A percentile compares a stretch with the other conserved stretches of the same genome.
phyloP scores from a whole-genome alignment of 1,140 invertebrate genomes.

The Drepana arcuata region DNA sequence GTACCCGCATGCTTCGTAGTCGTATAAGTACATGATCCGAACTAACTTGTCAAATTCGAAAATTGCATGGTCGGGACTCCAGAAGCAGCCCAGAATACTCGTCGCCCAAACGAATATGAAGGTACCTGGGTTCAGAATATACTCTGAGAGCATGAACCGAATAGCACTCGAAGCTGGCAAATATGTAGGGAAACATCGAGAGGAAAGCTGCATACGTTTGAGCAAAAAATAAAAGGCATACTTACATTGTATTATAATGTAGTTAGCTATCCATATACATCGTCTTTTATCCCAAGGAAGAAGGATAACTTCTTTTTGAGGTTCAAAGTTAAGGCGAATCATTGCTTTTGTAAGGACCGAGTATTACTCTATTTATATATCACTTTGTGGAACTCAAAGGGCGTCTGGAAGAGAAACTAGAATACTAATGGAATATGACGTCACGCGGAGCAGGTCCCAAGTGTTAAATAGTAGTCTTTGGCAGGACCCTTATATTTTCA shows the following conservation, averaged over 20 bases:
- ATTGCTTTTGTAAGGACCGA: too few species aligned
- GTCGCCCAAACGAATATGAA: slow-evolving; percentile 25
- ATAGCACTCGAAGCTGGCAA: background rate
- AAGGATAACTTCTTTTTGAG: too few species aligned
- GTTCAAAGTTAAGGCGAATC: too few species aligned
- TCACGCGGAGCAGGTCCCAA: too few species aligned
- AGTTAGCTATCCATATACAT: slow-evolving; percentile 18
- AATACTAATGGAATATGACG: too few species aligned
- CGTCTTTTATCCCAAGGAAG: slow-evolving; percentile 9
- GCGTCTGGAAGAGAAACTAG: too few species aligned
- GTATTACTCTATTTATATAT: too few species aligned
- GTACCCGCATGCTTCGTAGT: slow-evolving; percentile 36
- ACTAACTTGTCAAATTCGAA: slow-evolving; percentile 38
- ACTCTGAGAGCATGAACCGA: background rate
- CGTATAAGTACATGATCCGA: slow-evolving; percentile 53
- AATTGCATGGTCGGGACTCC: slow-evolving; percentile 28
- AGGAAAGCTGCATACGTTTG: background rate
- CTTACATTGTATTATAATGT: slow-evolving; percentile 25
- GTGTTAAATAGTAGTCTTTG: too few species aligned
- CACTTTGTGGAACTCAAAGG: too few species aligned
- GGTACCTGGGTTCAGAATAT: slow-evolving; percentile 31
- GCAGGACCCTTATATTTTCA: too few species aligned
- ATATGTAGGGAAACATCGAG: background rate
- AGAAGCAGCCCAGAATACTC: slow-evolving; percentile 32
- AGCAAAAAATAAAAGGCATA: background rate